Evolutionary conservation across 2,888 invertebrate genomes (phyloP).

Genomic region (Griposia aprilina): DNA sequence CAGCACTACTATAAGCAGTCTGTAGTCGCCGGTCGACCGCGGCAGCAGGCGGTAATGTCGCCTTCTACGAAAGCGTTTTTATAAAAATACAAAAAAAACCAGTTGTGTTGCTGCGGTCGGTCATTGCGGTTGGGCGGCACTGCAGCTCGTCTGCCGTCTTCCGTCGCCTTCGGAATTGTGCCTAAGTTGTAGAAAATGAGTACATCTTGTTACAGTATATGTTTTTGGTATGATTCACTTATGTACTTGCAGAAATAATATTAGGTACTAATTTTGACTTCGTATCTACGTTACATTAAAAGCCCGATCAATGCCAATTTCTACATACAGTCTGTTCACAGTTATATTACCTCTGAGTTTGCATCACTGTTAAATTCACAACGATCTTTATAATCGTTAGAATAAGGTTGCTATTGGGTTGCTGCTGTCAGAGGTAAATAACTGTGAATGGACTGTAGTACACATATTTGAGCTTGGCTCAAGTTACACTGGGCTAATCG

Average conservation of each 20-base stretch:
- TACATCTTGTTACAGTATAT: constrained; percentile 7
- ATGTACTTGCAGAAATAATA: constrained; percentile 26
- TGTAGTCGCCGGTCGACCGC: not conserved
- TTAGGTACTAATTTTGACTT: not conserved
- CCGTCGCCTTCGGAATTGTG: not conserved
- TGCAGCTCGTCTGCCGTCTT: not conserved
- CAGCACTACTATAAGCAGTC: not conserved
- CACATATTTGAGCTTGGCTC: not conserved
- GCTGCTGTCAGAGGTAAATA: too few species aligned
- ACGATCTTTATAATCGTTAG: too few species aligned
- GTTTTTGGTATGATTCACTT: constrained; percentile 25
- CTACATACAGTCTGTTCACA: too few species aligned
- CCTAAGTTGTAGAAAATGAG: not conserved
- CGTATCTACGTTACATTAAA: not conserved
- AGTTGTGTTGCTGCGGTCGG: not conserved
- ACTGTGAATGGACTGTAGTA: too few species aligned
- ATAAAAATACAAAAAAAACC: not conserved
- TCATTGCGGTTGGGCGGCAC: too few species aligned
- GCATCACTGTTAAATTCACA: too few species aligned
- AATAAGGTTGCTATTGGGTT: too few species aligned
- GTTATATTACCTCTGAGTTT: too few species aligned
- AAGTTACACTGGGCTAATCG: not conserved
- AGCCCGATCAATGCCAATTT: not conserved
- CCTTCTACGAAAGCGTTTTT: not conserved
- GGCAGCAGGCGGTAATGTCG: not conserved